Evolutionary conservation across 2,888 invertebrate genomes (phyloP).

Genomic region (Drosophila seclusa): DNA sequence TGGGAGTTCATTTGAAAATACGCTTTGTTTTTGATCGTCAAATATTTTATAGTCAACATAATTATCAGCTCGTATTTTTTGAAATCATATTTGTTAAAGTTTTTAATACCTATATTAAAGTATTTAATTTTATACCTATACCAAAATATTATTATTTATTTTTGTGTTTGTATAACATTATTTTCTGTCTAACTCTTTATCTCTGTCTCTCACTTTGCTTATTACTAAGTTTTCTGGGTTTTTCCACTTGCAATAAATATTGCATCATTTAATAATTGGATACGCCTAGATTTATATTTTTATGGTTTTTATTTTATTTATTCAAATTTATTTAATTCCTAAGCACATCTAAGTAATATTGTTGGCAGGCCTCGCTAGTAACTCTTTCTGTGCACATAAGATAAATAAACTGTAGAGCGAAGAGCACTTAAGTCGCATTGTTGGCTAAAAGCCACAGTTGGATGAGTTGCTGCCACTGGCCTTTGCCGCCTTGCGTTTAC

Average conservation of each 20-base stretch:
- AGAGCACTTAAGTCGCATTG: conserved; percentile 14
- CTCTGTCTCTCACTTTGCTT: background rate
- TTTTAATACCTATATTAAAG: background rate
- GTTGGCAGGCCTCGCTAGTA: background rate
- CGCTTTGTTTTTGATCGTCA: background rate
- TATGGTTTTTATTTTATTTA: too few relatives aligned
- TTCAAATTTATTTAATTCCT: background rate
- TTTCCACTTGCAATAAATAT: background rate
- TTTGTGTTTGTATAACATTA: background rate
- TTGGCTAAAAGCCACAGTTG: conserved; percentile 29
- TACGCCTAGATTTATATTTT: background rate
- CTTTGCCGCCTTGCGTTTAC: conserved; percentile 34
- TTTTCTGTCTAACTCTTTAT: background rate
- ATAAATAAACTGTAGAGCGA: conserved; percentile 13
- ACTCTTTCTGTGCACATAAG: conserved; percentile 3
- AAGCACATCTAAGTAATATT: background rate
- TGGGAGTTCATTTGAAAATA: background rate
- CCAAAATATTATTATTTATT: too few relatives aligned
- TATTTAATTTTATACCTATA: too few relatives aligned
- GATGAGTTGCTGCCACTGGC: conserved; percentile 23
- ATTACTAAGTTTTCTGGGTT: background rate
- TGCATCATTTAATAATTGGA: background rate
- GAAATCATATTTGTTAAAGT: background rate
- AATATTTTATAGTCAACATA: background rate
- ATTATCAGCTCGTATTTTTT: too few relatives aligned